These are phyloP conservation scores for Silvanus unidentatus DNA, from an alignment of 2,888 invertebrate genomes.

Conservation along the genomic window DNA sequence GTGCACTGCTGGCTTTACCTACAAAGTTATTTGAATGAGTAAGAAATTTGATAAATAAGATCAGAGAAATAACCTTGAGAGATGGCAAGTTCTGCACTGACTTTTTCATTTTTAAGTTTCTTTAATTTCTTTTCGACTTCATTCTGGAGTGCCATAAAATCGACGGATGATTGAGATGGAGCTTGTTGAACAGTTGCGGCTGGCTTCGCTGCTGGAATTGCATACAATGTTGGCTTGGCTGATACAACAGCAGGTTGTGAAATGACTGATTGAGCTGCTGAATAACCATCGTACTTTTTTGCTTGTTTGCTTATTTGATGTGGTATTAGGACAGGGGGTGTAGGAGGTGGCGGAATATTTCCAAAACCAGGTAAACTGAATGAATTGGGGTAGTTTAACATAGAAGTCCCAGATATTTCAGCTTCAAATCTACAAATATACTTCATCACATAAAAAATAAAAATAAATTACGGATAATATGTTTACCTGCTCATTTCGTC, in stretches of 20 bases:
- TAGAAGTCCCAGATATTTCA: constrained; percentile 61
- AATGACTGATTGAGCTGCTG: constrained; percentile 33
- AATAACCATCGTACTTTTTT: constrained; percentile 41
- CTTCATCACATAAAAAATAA: constrained; percentile 4
- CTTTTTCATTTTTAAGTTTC: constrained; percentile 60
- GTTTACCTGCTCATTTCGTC: constrained; percentile 82
- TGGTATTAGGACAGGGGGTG: constrained; percentile 63
- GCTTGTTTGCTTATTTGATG: constrained; percentile 52
- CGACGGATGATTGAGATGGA: constrained; percentile 40
- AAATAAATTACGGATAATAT: background rate
- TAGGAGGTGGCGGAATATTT: constrained; percentile 62
- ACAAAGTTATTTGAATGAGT: constrained; percentile 20
- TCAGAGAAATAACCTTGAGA: constrained; percentile 47
- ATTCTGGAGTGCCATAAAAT: constrained; percentile 51
- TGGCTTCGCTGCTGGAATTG: constrained; percentile 45
- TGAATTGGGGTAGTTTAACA: background rate
- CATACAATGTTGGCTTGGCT: constrained; percentile 65
- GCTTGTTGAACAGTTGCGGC: constrained; percentile 38
- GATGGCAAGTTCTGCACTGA: constrained; percentile 60
- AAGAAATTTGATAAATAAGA: constrained; percentile 5
- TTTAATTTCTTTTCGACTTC: constrained; percentile 56
- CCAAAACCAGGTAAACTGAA: constrained; percentile 47
- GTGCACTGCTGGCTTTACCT: constrained; percentile 52
- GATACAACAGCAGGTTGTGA: constrained; percentile 60
- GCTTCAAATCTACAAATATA: constrained; percentile 70